Base-by-base conservation (phyloP, 2,888 invertebrate species). In the Amphipoea oculea region DNA sequence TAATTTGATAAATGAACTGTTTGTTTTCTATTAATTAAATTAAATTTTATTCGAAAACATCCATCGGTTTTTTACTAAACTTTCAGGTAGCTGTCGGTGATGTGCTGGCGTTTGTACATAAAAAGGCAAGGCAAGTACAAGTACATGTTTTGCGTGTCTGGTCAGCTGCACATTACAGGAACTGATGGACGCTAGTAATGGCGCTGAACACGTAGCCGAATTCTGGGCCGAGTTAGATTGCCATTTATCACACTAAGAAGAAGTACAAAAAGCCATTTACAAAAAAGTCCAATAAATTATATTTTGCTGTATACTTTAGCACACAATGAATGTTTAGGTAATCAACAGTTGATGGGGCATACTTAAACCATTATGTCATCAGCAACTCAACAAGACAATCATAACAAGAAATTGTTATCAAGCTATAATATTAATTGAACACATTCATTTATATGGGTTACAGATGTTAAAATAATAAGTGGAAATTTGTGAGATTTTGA, bases 351-450 rank as follows among this genome's bases (percentile, higher is more conserved):
- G 23, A n/a, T 65, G 17, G 29, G n/a, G 40, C 29, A 77, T n/a
- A 20, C 17, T 67, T 40, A 40, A 54, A 29, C 9, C 40, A 29
- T 76, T 36, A 45, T 57, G 62, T 68, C 45, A 81, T 45, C 42
- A 66, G 69, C 36, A 65, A 73, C 29, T 65, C 2, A 36, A 36
- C 36, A 36, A 36, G 36, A 36, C 11, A 45, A 51, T 40, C 60
- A 66, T 45, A 86, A 51, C 62, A 71, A 62, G 78, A 29, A 29
- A 73, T 86, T 62, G 20, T 68, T 73, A 77, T 83, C 78, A 51
- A 69, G 48, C 23, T 48, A 57, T 48, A 12, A n/a, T 12, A 70
- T 42, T 67, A 51, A 81, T 62, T 67, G 20, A 54, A 54, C 48
- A 85, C 45, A 72, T 67, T 62, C 0, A 60, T 72, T n/a, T n/a